Percentiles rank a stretch among this genome's conserved stretches.
Evolutionary conservation across 2,113 vertebrate genomes (phyloP).

Genomic region (Uropsilus gracilis): DNA sequence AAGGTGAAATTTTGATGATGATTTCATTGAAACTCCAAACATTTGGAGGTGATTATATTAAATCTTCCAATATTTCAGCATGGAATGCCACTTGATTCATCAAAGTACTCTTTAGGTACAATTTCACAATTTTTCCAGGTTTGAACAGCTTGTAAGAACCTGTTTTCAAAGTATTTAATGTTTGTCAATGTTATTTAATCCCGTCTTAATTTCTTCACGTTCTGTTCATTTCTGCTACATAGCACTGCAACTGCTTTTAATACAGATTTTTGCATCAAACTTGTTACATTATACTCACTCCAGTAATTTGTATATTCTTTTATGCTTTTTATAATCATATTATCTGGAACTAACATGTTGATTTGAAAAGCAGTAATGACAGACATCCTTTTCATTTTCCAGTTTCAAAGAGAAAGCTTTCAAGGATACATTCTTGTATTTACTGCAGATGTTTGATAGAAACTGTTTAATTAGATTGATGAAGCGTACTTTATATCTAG

Average conservation of each 20-base stretch:
- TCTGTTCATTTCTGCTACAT: neutral
- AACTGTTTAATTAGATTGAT: conserved; percentile 28
- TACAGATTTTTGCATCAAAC: conserved; percentile 9
- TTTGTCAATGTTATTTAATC: neutral
- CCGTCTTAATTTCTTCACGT: neutral
- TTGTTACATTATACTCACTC: neutral
- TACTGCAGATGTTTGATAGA: neutral
- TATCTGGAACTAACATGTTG: neutral
- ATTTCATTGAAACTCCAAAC: neutral
- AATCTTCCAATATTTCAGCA: neutral
- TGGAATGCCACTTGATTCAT: neutral
- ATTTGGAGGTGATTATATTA: neutral
- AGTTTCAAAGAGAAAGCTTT: neutral
- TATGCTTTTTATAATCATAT: neutral
- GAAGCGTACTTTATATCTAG: conserved; percentile 2
- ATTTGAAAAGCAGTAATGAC: neutral
- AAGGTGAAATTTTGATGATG: neutral
- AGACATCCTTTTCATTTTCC: neutral
- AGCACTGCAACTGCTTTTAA: neutral
- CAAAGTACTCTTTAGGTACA: neutral
- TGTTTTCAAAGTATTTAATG: conserved; percentile 27
- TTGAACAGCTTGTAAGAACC: neutral
- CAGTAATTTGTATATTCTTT: neutral
- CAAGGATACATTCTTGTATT: neutral
- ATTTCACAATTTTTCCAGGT: neutral